These are phyloP conservation scores for Ascidia mentula DNA, from an alignment of 23 tunicate species.

Conservation along the genomic window DNA sequence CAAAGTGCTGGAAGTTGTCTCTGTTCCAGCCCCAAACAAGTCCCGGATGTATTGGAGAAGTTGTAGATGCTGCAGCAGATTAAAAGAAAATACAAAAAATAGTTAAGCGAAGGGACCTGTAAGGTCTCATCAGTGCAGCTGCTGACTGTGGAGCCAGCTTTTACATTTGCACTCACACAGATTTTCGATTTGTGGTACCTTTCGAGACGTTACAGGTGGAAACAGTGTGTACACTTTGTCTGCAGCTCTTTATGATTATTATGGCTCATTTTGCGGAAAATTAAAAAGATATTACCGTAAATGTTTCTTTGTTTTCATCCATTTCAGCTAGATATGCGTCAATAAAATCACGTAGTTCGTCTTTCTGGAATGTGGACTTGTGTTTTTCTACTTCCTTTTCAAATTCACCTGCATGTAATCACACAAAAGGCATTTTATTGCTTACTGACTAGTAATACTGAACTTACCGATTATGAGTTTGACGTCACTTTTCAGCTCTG, in stretches of 20 bases:
- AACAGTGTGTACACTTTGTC: no score
- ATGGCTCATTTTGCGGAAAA: background rate
- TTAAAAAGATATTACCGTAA: background rate
- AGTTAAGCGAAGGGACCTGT: background rate
- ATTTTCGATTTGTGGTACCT: no score
- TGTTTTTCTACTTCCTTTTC: slow-evolving; percentile 18
- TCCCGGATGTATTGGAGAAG: slow-evolving; percentile 23
- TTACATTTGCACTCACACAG: no score
- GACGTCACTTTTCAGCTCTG: background rate
- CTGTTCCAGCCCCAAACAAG: slow-evolving; percentile 51
- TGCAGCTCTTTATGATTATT: no score
- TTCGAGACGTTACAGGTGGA: no score
- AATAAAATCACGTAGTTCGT: slow-evolving; percentile 21
- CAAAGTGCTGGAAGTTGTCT: slow-evolving; percentile 54
- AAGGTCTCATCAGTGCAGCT: no score
- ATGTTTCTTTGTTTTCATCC: background rate
- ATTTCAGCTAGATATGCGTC: slow-evolving; percentile 19
- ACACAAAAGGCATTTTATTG: no score
- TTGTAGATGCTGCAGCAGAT: background rate
- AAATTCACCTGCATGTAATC: slow-evolving; percentile 11
- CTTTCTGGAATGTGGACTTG: slow-evolving; percentile 2
- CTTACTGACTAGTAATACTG: no score
- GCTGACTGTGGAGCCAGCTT: no score
- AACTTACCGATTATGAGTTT: background rate
- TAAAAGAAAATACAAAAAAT: background rate